Evolutionary conservation across 2,888 invertebrate species (phyloP).

Genomic region (Aleiodes testaceus): DNA sequence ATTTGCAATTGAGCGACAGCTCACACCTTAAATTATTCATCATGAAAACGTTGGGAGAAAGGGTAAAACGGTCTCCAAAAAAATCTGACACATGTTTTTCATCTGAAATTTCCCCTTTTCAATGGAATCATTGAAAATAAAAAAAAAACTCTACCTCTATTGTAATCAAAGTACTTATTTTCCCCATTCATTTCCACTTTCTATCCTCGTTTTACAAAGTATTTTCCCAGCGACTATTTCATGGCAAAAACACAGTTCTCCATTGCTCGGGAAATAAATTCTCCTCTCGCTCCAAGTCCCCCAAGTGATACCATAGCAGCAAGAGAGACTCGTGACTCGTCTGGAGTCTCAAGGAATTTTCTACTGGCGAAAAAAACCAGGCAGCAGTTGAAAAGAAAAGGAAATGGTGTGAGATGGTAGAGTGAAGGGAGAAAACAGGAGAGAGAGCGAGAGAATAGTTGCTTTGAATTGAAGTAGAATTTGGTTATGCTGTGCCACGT

Average conservation of each 20-base stretch:
- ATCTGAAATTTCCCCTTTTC: too few relatives aligned
- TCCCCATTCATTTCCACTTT: slow-evolving; percentile 12
- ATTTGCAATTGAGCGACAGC: background rate
- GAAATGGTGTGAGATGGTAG: background rate
- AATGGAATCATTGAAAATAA: too few relatives aligned
- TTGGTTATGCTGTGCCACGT: slow-evolving; percentile 70
- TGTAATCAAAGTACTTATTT: too few relatives aligned
- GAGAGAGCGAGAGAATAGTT: slow-evolving; percentile 26
- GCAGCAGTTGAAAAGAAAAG: slow-evolving; percentile 19
- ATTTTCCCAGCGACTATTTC: background rate
- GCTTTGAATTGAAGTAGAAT: slow-evolving; percentile 55
- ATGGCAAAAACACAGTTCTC: slow-evolving; percentile 19
- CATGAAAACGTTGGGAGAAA: background rate
- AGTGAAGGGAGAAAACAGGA: slow-evolving; percentile 14
- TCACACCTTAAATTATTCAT: background rate
- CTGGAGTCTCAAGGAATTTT: slow-evolving; percentile 50
- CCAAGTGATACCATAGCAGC: slow-evolving; percentile 54
- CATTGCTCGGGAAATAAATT: slow-evolving; percentile 50
- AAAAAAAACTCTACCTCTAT: too few relatives aligned
- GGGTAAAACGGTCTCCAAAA: background rate
- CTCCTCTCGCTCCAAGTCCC: slow-evolving; percentile 46
- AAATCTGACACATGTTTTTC: too few relatives aligned
- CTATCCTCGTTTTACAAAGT: too few relatives aligned
- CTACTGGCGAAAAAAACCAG: slow-evolving; percentile 39
- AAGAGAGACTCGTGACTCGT: slow-evolving; percentile 43